Percentiles rank a stretch among this genome's conserved stretches.
These are phyloP conservation scores for Lasioglossum pauxillum DNA, from an alignment of 2,888 invertebrate species.

Conservation along the genomic window DNA sequence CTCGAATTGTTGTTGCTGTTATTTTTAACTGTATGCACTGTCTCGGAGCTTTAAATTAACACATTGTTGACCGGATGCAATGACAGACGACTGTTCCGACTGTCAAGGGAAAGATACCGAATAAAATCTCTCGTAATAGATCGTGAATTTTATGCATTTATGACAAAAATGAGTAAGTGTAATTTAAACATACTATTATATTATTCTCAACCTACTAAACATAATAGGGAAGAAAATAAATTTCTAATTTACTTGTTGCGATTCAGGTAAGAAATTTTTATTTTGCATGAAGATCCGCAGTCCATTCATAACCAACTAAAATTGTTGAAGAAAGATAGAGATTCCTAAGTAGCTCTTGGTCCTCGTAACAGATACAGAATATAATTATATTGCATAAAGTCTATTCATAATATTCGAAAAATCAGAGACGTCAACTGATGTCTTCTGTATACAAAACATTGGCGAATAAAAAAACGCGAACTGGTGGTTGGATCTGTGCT, in stretches of 20 bases:
- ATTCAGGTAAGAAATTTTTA: too few relatives aligned
- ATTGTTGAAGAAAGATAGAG: background rate
- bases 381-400: background rate
- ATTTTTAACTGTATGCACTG: background rate
- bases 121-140: background rate
- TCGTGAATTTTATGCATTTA: background rate
- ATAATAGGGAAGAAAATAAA: too few relatives aligned
- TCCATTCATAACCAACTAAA: too few relatives aligned
- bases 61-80: background rate
- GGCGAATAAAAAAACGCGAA: background rate
- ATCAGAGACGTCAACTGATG: background rate
- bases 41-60: background rate
- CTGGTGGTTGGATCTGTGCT: background rate
- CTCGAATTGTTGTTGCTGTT: background rate
- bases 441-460: background rate
- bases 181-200: too few relatives aligned
- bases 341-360: too few relatives aligned
- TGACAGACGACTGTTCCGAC: background rate
- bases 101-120: background rate
- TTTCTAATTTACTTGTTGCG: too few relatives aligned
- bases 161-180: too few relatives aligned
- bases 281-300: too few relatives aligned
- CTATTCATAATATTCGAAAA: background rate
- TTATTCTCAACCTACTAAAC: too few relatives aligned
- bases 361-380: background rate